A percentile compares a stretch with the other conserved stretches of the same genome.
phyloP scores from a whole-genome alignment of 2,888 invertebrate genomes.

The Argyra leucocephala region DNA sequence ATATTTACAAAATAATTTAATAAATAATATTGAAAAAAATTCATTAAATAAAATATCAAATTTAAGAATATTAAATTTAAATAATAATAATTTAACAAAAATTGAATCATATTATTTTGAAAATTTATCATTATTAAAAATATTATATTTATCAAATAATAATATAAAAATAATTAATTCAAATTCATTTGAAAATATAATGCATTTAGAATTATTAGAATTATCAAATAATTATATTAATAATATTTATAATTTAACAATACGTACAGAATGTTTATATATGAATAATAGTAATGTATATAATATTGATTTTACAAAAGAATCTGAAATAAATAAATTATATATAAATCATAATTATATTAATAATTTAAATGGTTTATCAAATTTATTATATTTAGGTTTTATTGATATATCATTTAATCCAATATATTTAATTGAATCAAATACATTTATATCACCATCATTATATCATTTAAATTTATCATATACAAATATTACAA shows the following conservation, averaged over 20 bases:
- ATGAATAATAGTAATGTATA: neutral
- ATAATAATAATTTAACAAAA: slow-evolving; percentile 7
- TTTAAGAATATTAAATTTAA: slow-evolving; percentile 9
- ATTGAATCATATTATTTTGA: neutral
- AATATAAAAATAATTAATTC: neutral
- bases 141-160: slow-evolving; percentile 5
- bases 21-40: neutral
- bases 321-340: slow-evolving; percentile 1
- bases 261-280: neutral
- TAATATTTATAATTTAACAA: neutral
- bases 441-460: neutral
- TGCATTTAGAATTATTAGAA: neutral
- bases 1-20: neutral
- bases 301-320: neutral
- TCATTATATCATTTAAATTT: slow-evolving; percentile 7
- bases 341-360: neutral
- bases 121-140: neutral
- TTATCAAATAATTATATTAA: neutral
- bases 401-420: slow-evolving; percentile 3
- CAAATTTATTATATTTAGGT: neutral
- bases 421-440: neutral
- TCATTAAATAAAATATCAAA: neutral
- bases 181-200: neutral
- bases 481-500: neutral
- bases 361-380: neutral